These are phyloP conservation scores for Hypanus sabinus DNA, from an alignment of 2,113 vertebrate species.

Conservation along the genomic window DNA sequence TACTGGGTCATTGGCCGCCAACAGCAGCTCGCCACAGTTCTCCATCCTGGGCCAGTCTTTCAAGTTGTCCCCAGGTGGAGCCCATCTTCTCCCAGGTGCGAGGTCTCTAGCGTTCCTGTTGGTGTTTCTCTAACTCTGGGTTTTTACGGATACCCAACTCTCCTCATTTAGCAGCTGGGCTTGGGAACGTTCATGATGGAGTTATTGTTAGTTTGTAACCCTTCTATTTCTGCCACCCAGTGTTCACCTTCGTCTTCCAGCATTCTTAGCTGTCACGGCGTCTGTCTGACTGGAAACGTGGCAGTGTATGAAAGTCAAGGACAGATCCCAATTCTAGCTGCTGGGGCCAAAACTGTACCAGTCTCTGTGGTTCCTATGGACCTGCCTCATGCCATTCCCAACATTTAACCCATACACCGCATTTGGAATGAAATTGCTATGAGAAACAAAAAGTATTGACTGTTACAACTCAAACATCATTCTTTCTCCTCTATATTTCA, in stretches of 20 bases:
- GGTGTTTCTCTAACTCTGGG: too few relatives aligned
- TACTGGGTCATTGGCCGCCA: too few relatives aligned
- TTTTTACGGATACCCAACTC: too few relatives aligned
- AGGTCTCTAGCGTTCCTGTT: too few relatives aligned
- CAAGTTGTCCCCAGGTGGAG: too few relatives aligned
- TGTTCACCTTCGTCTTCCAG: background rate
- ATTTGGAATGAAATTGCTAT: slow-evolving; percentile 33
- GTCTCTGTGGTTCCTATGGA: background rate
- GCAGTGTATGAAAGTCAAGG: background rate
- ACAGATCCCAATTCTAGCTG: background rate
- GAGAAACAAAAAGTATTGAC: background rate
- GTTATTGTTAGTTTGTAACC: background rate
- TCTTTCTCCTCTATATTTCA: slow-evolving; percentile 32
- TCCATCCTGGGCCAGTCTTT: too few relatives aligned
- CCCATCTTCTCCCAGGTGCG: too few relatives aligned
- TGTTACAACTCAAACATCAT: slow-evolving; percentile 30
- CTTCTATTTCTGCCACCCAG: background rate
- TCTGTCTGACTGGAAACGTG: background rate
- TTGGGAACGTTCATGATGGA: too few relatives aligned
- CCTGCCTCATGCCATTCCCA: slow-evolving; percentile 16
- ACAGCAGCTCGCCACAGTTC: too few relatives aligned
- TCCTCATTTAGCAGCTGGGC: too few relatives aligned
- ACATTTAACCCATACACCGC: background rate
- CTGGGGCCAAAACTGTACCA: background rate
- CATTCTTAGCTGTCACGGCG: background rate